Percentiles rank a stretch among this genome's conserved stretches.
These are phyloP conservation scores for Drosophila incognita DNA, from an alignment of 2,888 invertebrate genomes.

Conservation along the genomic window DNA sequence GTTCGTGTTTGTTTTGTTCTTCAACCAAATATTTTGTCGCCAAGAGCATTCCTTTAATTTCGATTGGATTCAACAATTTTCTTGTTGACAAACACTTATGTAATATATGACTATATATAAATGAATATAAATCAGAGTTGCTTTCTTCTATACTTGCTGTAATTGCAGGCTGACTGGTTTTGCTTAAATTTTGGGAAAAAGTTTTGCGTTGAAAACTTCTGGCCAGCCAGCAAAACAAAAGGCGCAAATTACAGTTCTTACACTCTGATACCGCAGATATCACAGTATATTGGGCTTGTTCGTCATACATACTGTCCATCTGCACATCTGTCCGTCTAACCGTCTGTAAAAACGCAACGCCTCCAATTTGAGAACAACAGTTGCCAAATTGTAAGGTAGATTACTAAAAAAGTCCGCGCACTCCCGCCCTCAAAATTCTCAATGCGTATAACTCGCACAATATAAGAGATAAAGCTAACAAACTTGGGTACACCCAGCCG, in stretches of 20 bases:
- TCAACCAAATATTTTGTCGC: constrained; percentile 71
- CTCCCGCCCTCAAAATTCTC: background rate
- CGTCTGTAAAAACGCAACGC: background rate
- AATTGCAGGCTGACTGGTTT: constrained; percentile 33
- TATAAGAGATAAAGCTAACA: background rate
- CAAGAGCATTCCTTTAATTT: constrained; percentile 74
- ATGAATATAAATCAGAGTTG: constrained; percentile 20
- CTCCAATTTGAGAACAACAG: background rate
- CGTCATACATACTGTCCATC: background rate
- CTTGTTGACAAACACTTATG: constrained; percentile 34
- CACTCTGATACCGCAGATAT: background rate
- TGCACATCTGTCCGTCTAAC: background rate
- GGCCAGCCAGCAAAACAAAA: constrained; percentile 67
- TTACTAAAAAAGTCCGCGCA: background rate
- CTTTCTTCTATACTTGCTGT: constrained; percentile 29
- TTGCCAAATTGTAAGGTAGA: background rate
- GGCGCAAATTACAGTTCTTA: constrained; percentile 67
- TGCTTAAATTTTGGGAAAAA: constrained; percentile 61
- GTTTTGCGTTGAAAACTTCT: constrained; percentile 62
- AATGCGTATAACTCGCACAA: background rate
- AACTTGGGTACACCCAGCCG: background rate
- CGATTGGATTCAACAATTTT: constrained; percentile 66
- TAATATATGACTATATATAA: constrained; percentile 29
- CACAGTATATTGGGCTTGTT: background rate
- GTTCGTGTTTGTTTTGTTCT: constrained; percentile 33